Base-by-base conservation (phyloP, 2,888 invertebrate genomes). In the Malthinus flaveolus region DNA sequence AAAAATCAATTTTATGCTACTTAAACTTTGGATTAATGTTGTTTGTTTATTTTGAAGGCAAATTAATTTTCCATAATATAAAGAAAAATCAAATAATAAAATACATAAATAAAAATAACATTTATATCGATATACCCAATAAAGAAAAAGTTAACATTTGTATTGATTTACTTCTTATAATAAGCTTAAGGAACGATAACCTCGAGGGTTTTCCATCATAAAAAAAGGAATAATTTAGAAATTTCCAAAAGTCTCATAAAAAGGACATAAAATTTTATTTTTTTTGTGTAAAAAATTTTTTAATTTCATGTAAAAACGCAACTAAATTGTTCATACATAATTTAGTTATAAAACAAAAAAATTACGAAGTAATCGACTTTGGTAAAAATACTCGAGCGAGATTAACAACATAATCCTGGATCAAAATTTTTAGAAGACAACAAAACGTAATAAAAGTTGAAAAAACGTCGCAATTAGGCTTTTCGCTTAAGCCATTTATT, bases 161-260 rank as follows among this genome's bases (percentile, higher is more conserved):
- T 42, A 42, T 42, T 42, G 39, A 42, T 42, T 42, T 11, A 42
- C 39, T 42, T 42, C 39, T 42, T 42, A 42, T 42, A 15, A 42
- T 42, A 42, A 13, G 39, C 39, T 42, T 42, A 42, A 42, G 39
- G 39, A 42, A 42, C 39, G 39, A 42, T 42, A 42, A 42, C 39
- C 39, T 42, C 39, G 15, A 42, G 39, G 39, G 39, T 23, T 23
- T 5, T 42, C 39, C 23, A 42, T 23, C 39, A 42, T 42, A 42
- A 42, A 42, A 42, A 42, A 42, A 5, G 23, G 39, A 42, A 42
- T 42, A 15, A 42, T 42, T 42, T 42, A 42, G 39, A 42, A 42
- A 42, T 42, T 42, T 42, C 23, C 39, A 42, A 23, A 42, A 42
- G 39, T 42, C 39, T 42, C 39, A 42, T 42, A 42, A 42, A 42